Base-by-base conservation (phyloP, 2,797 vertebrate genomes). In the Sebastes aleutianus region DNA sequence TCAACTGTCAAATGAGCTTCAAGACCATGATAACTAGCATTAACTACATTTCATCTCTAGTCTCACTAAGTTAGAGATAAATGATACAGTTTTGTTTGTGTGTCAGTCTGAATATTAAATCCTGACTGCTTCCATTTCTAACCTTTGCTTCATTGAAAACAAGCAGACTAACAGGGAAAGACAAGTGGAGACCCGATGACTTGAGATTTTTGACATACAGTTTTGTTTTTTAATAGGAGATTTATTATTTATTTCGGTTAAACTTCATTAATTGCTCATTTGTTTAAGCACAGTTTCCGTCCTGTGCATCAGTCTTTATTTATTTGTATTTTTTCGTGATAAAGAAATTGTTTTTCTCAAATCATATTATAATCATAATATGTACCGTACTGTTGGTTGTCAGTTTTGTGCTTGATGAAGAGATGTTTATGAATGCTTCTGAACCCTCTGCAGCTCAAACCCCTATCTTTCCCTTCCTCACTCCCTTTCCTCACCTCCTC, bases 371-470 rank as follows among this genome's bases (percentile, higher is more conserved):
- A 36, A 36, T 63, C 24, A 71, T 83, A 70, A 80, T 83, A 66
- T 84, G 13, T 75, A 76, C 39, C 2, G 39, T 43, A 43, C 57
- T 43, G 57, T 71, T 53, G 32, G 20, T 83, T 22, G 67, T 74
- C 74, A 88, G 58, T 76, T 73, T 64, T 80, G 66, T 85, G 66
- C 65, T 82, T 80, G 66, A 89, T 86, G 12, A 83, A 69, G 69
- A 29, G 79, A 81, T 76, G 16, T 84, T 80, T 74, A 57, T 80
- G 53, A 86, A 81, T 76, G 89, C 82, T 71, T 91, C 79, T 89
- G 88, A 91, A 80, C 74, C 89, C 88, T 91, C 91, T 90, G 89
- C 92, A 92, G 93, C 93, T 94, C 91, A 86, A 84, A 80, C 34
- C 74, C 70, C 6, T 71, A 59, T 81, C 76, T 90, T 79, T 83